Base-by-base conservation (phyloP, 2,113 vertebrate species). In the Xiphorhynchus elegans region DNA sequence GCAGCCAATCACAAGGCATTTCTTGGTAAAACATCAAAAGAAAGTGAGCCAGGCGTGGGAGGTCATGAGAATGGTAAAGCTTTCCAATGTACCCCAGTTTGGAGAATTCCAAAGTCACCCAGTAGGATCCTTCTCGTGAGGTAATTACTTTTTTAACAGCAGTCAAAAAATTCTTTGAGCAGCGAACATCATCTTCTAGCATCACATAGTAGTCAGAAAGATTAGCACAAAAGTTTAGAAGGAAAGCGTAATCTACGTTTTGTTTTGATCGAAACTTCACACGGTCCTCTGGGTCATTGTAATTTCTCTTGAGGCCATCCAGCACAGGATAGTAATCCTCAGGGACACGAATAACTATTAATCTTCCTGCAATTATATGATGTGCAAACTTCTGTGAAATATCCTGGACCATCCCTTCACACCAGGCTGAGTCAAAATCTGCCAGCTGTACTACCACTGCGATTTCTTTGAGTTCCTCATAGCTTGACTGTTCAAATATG, bases 1-100 rank as follows among this genome's bases (percentile, higher is more conserved):
- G 98, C 46, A 99, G 97, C 99, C 99, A 99, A 90, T 99, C 99
- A 2, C 99, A 99, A 97, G 99, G 99, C 99, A 99, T 99, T 97
- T 99, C 99, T 97, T 99, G 99, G 98, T 99, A 99, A 97, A 99
- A 99, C 99, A 99, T 99, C 97, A 99, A 97, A 93, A 99, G 98
- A 98, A 99, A 99, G 89, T 99, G 99, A 28, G 99, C 99, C 95
- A 99, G 83, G 7, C 99, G 98, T 15, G 99, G 99, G 64, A 99
- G 98, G 76, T 98, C 98, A 76, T 97, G 97, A 67, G 98, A 98
- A 60, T 98, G 98, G 97, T 99, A 99, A 60, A 99, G 98, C 92
- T 99, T 99, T 92, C 99, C 99, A 70, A 99, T 99, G 97, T 99
- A 99, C 8, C 99, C 99, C 92, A 99, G 98, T 95, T 99, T 99